These are phyloP conservation scores for Typhlichthys eigenmanni DNA, from an alignment of 2,797 vertebrate species.

Conservation along the genomic window DNA sequence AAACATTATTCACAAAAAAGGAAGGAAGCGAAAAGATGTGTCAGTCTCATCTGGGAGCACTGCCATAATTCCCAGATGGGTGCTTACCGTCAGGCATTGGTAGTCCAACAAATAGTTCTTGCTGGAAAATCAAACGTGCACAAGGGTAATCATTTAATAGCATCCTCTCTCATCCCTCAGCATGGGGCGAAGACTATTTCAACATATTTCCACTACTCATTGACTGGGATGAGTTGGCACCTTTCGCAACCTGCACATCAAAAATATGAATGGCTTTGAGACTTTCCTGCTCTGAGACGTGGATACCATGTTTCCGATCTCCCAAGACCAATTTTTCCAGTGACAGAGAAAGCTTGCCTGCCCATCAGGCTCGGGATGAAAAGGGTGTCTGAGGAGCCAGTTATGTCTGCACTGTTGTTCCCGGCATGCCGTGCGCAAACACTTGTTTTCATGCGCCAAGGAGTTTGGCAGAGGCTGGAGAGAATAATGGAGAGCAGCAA, in stretches of 20 bases:
- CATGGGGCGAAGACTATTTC: constrained; percentile 44
- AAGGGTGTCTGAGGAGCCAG: constrained; percentile 37
- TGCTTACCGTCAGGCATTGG: constrained; percentile 60
- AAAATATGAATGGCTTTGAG: constrained; percentile 71
- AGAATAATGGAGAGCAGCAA: constrained; percentile 62
- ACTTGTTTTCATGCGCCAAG: constrained; percentile 75
- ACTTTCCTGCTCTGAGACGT: constrained; percentile 27
- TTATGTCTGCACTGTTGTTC: constrained; percentile 43
- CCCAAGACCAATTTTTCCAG: constrained; percentile 60
- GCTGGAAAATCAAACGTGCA: constrained; percentile 56
- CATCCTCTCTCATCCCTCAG: constrained; percentile 42
- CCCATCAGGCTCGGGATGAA: constrained; percentile 41
- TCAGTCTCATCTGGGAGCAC: constrained; percentile 57
- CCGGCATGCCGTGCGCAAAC: constrained; percentile 53
- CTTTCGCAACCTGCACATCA: constrained; percentile 66
- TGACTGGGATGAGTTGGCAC: constrained; percentile 52
- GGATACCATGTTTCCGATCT: constrained; percentile 63
- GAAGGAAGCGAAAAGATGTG: constrained; percentile 66
- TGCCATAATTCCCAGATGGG: constrained; percentile 59
- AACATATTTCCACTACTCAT: constrained; percentile 56
- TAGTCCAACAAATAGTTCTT: constrained; percentile 47
- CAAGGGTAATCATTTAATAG: constrained; percentile 69
- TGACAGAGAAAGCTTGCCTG: constrained; percentile 49
- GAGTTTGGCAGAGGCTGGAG: constrained; percentile 63
- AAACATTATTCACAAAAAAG: constrained; percentile 59